These are phyloP conservation scores for Hybognathus amarus DNA, from an alignment of 2,797 vertebrate genomes.

Conservation along the genomic window DNA sequence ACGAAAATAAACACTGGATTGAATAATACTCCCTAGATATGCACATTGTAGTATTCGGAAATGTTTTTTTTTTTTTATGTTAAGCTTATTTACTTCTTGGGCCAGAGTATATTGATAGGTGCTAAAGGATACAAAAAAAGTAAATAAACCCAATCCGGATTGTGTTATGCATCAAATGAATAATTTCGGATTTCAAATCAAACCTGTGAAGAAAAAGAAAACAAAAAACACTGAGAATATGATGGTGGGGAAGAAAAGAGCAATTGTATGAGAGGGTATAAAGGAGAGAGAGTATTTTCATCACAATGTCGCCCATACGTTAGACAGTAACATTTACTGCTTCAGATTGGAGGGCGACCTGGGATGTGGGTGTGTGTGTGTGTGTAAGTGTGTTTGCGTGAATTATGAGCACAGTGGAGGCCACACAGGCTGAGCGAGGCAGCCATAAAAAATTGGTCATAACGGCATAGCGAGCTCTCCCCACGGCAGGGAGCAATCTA, in stretches of 20 bases:
- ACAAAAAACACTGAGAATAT: background rate
- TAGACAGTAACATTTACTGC: constrained; percentile 44
- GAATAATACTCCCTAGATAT: background rate
- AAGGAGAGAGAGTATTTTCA: constrained; percentile 6
- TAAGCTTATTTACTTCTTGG: background rate
- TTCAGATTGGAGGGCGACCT: background rate
- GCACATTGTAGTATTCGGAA: no score
- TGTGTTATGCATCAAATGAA: background rate
- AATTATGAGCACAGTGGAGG: constrained; percentile 58
- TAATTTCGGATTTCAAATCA: background rate
- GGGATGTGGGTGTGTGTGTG: background rate
- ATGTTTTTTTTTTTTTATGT: background rate
- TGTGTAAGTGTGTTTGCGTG: constrained; percentile 33
- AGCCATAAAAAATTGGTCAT: constrained; percentile 59
- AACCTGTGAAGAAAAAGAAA: background rate
- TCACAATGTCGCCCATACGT: constrained; percentile 29
- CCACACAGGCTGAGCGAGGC: constrained; percentile 47
- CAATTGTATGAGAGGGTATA: background rate
- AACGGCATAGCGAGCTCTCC: constrained; percentile 46
- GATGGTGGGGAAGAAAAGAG: background rate
- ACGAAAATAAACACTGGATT: background rate
- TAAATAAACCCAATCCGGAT: background rate
- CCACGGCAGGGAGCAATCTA: constrained; percentile 30
- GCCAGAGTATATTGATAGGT: background rate
- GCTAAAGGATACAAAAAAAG: background rate